Percentiles rank a stretch among this genome's conserved stretches.
Evolutionary conservation across 2,113 vertebrate genomes (phyloP).

Genomic region (Barbus barbus): DNA sequence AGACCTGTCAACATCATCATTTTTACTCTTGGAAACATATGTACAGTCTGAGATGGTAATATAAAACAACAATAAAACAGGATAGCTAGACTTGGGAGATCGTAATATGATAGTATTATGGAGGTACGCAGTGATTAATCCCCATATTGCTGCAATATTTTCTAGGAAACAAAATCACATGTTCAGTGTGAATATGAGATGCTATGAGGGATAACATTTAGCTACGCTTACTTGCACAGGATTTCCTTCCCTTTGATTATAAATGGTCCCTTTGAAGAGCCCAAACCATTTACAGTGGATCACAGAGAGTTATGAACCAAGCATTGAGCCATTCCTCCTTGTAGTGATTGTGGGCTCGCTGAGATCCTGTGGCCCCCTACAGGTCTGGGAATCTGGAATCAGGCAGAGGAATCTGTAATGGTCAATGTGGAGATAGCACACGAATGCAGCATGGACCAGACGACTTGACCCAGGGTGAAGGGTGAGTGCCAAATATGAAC

Average conservation of each 20-base stretch:
- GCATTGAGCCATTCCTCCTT: constrained; percentile 62
- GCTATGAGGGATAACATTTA: constrained; percentile 32
- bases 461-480: constrained; percentile 38
- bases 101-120: background rate
- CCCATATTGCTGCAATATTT: constrained; percentile 44
- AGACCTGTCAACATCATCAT: constrained; percentile 40
- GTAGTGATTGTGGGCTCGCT: constrained; percentile 30
- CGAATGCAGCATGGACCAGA: constrained; percentile 59
- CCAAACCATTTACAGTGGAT: constrained; percentile 55
- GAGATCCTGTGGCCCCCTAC: constrained; percentile 46
- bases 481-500: constrained; percentile 18
- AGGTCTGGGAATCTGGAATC: constrained; percentile 6
- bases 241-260: constrained; percentile 41
- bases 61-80: constrained; percentile 43
- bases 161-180: constrained; percentile 53
- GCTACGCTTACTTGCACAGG: constrained; percentile 18
- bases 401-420: background rate
- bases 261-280: constrained; percentile 41
- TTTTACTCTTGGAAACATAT: constrained; percentile 44
- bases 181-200: constrained; percentile 40
- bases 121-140: constrained; percentile 1
- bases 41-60: constrained; percentile 40
- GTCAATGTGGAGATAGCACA: constrained; percentile 38
- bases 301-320: constrained; percentile 50
- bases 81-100: background rate